Conservation (phyloP, 2,888 invertebrate genomes). For the Penaeus monodon region DNA sequence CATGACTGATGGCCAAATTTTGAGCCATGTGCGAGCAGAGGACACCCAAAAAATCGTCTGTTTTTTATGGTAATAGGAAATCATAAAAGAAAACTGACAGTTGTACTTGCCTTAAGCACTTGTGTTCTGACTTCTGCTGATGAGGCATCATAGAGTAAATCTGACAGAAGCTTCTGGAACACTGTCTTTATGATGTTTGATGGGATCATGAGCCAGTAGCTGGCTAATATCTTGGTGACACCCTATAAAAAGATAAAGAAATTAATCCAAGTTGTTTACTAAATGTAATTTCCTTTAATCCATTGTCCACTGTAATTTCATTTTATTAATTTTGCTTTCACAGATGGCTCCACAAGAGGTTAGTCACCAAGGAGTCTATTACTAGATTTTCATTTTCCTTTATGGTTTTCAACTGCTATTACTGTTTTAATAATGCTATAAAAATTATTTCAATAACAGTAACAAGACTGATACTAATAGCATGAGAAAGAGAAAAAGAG, state of each 20-base stretch:
- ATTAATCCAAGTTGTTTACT: neutral
- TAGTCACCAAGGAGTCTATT: no score
- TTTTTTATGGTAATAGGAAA: neutral
- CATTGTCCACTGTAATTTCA: neutral
- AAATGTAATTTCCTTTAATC: no score
- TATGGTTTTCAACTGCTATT: no score
- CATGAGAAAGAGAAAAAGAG: no score
- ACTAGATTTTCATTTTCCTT: no score
- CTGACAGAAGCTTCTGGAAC: slow-evolving; percentile 67
- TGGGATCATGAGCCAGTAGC: slow-evolving; percentile 69
- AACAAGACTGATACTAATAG: no score
- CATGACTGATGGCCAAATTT: no score
- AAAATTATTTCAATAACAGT: no score
- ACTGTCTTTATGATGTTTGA: slow-evolving; percentile 67
- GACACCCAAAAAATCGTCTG: no score
- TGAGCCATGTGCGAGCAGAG: no score
- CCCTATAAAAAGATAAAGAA: slow-evolving; percentile 65
- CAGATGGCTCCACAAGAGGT: no score
- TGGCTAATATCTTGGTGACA: slow-evolving; percentile 67
- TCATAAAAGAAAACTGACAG: neutral
- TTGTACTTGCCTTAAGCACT: slow-evolving; percentile 68
- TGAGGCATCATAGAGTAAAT: slow-evolving; percentile 68
- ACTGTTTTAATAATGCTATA: no score
- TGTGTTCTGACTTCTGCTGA: slow-evolving; percentile 69
- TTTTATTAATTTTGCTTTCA: neutral